Conservation (phyloP, 2,888 invertebrate species). For the Eueremaeus valkanovi region DNA sequence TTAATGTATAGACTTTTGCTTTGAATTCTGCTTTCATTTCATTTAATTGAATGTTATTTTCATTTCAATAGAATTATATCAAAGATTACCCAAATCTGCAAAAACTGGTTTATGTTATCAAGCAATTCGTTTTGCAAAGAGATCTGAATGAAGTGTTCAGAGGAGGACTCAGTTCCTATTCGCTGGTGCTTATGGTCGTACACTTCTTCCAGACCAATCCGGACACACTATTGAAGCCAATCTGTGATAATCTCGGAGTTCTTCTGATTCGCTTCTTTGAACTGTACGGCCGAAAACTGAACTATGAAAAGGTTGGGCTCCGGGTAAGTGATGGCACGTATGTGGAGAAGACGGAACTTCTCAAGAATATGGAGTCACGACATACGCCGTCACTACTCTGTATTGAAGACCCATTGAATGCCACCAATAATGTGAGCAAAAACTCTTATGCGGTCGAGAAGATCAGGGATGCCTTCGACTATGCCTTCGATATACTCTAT, state of each 20-base stretch:
- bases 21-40: background rate
- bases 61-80: slow-evolving; percentile 63
- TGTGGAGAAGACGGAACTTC: slow-evolving; percentile 81
- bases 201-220: slow-evolving; percentile 92
- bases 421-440: slow-evolving; percentile 92
- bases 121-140: slow-evolving; percentile 95
- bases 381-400: slow-evolving; percentile 83
- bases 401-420: slow-evolving; percentile 86
- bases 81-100: slow-evolving; percentile 81
- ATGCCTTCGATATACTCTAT: slow-evolving; percentile 65
- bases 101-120: slow-evolving; percentile 91
- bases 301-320: slow-evolving; percentile 61
- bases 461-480: slow-evolving; percentile 89
- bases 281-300: slow-evolving; percentile 89
- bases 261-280: slow-evolving; percentile 95
- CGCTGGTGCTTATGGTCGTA: slow-evolving; percentile 95
- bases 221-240: slow-evolving; percentile 63
- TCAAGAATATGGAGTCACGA: slow-evolving; percentile 85
- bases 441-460: slow-evolving; percentile 91
- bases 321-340: slow-evolving; percentile 88
- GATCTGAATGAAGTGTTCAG: slow-evolving; percentile 99
- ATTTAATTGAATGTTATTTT: background rate
- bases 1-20: slow-evolving; percentile 59
- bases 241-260: slow-evolving; percentile 73
- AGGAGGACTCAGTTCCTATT: slow-evolving; percentile 98